A percentile compares a stretch with the other conserved stretches of the same genome.
Conservation (phyloP, 1,140 invertebrate genomes). For the Drosophila baimaii region DNA sequence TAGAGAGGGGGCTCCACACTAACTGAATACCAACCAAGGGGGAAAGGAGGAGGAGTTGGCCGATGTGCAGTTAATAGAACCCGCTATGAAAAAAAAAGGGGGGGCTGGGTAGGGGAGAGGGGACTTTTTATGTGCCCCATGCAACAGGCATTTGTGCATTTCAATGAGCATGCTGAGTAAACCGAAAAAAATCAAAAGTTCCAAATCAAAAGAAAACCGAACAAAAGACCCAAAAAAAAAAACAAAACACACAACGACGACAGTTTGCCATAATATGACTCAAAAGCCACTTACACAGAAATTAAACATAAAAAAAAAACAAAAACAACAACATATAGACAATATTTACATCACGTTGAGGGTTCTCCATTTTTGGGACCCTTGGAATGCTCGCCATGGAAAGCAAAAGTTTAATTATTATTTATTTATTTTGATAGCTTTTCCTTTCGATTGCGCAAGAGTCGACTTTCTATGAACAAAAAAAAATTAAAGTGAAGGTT, state of each 20-base stretch:
- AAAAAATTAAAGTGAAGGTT: background rate
- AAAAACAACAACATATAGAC: no score
- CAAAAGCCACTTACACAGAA: conserved; percentile 18
- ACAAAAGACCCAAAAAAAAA: conserved; percentile 29
- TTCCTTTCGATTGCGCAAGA: conserved; percentile 26
- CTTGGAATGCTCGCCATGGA: conserved; percentile 41
- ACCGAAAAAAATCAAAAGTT: conserved; percentile 14
- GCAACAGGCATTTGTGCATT: conserved; percentile 64
- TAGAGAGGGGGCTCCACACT: background rate
- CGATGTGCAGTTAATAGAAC: conserved; percentile 73
- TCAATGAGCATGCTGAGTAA: conserved; percentile 69
- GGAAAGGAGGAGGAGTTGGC: background rate
- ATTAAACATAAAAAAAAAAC: conserved; percentile 21
- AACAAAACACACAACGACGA: no score
- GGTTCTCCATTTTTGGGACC: conserved; percentile 44
- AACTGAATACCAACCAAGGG: conserved; percentile 5
- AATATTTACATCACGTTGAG: conserved; percentile 43
- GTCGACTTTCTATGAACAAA: conserved; percentile 40
- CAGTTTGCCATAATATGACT: conserved; percentile 20
- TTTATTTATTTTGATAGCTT: conserved; percentile 6
- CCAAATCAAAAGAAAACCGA: conserved; percentile 35
- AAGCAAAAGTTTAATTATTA: conserved; percentile 63
- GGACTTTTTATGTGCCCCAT: conserved; percentile 52
- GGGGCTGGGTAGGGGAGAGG: background rate
- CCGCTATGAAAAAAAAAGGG: conserved; percentile 52